Percentiles rank a stretch among this genome's conserved stretches.
Conservation (phyloP, 2,888 invertebrate species). For the Cosmorhoe ocellata region DNA sequence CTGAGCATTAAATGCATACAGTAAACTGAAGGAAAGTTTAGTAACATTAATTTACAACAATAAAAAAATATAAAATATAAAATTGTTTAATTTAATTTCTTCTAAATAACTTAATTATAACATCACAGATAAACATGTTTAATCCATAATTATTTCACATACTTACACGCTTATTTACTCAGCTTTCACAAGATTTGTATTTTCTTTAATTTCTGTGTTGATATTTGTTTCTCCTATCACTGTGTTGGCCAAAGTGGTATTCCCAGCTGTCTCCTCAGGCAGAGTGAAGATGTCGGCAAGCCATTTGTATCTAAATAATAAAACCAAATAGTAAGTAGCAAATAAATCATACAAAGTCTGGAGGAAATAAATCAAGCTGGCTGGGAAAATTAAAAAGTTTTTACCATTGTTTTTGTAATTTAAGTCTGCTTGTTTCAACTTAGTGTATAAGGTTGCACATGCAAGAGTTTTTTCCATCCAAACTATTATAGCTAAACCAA, state of each 20-base stretch:
- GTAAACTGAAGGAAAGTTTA: neutral
- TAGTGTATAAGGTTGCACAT: too few species aligned
- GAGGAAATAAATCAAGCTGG: neutral
- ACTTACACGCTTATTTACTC: slow-evolving; percentile 35
- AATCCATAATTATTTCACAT: slow-evolving; percentile 9
- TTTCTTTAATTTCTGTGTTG: slow-evolving; percentile 35
- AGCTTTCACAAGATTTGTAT: slow-evolving; percentile 38
- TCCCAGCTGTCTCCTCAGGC: slow-evolving; percentile 44
- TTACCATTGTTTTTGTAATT: too few species aligned
- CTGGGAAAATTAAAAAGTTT: too few species aligned
- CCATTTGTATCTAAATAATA: slow-evolving; percentile 68
- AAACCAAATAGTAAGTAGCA: slow-evolving; percentile 7
- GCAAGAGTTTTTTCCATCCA: neutral
- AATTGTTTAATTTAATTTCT: slow-evolving; percentile 22
- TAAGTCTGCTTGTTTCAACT: too few species aligned
- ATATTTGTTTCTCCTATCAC: slow-evolving; percentile 28
- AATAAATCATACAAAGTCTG: neutral
- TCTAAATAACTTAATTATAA: slow-evolving; percentile 39
- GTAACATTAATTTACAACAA: neutral
- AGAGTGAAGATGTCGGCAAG: slow-evolving; percentile 61
- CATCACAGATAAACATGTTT: slow-evolving; percentile 49
- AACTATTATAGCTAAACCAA: slow-evolving; percentile 14
- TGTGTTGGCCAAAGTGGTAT: slow-evolving; percentile 37
- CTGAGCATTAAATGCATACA: slow-evolving; percentile 30
- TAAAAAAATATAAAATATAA: neutral